These are phyloP conservation scores for Rhabdomys pumilio DNA, from an alignment of 2,797 vertebrate species.

Conservation along the genomic window DNA sequence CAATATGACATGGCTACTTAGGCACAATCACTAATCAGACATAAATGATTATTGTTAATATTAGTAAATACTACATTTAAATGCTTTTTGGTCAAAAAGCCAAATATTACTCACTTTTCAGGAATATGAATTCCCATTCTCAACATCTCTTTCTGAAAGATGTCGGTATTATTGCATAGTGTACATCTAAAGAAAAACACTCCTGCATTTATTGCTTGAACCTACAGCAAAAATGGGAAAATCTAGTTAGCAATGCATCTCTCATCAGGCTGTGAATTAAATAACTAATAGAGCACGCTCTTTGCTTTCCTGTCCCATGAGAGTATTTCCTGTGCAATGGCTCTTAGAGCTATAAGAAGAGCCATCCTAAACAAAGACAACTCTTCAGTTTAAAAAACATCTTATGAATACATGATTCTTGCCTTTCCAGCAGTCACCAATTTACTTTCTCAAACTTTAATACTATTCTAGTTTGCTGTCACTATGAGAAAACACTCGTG, in stretches of 20 bases:
- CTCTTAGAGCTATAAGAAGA: constrained; percentile 49
- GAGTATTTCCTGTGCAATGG: constrained; percentile 51
- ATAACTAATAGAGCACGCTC: constrained; percentile 51
- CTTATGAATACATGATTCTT: not conserved
- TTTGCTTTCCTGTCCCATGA: constrained; percentile 54
- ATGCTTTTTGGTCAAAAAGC: constrained; percentile 31
- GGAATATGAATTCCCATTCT: constrained; percentile 97
- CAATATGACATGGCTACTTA: constrained; percentile 34
- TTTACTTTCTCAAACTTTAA: constrained; percentile 1
- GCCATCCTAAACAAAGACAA: constrained; percentile 5
- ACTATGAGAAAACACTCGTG: not conserved
- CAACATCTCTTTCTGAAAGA: constrained; percentile 97
- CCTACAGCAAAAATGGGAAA: constrained; percentile 88
- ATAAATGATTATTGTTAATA: constrained; percentile 13
- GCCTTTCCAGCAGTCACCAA: not conserved
- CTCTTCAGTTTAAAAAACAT: not conserved
- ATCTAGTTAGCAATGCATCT: constrained; percentile 72
- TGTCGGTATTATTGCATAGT: constrained; percentile 96
- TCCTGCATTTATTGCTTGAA: constrained; percentile 96
- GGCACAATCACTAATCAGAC: constrained; percentile 48
- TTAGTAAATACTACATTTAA: constrained; percentile 61
- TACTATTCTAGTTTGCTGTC: not conserved
- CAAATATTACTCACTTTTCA: constrained; percentile 92
- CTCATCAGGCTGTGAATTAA: constrained; percentile 53
- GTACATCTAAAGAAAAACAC: constrained; percentile 98